A percentile compares a stretch with the other conserved stretches of the same genome.
Evolutionary conservation across 2,888 invertebrate species (phyloP).

Genomic region (Melinopterus prodromus): DNA sequence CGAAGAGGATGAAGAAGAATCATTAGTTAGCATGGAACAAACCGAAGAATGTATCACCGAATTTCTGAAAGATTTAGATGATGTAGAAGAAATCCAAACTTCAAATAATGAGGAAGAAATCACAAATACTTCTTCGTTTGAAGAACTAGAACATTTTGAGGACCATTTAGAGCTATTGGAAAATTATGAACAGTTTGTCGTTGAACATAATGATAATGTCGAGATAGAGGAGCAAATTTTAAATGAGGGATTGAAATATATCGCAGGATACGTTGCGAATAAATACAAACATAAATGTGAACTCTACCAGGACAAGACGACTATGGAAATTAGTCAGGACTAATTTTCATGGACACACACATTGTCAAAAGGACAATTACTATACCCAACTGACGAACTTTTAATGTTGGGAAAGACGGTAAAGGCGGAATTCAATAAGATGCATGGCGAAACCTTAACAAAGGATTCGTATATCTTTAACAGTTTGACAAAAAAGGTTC

Average conservation of each 20-base stretch:
- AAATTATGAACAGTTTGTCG: neutral
- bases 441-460: neutral
- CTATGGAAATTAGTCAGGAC: neutral
- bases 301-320: neutral
- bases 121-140: neutral
- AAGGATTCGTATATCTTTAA: neutral
- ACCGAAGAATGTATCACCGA: neutral
- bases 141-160: neutral
- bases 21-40: neutral
- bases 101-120: neutral
- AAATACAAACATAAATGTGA: no score
- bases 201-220: neutral
- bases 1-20: neutral
- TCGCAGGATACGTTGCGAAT: neutral
- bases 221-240: neutral
- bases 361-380: slow-evolving; percentile 5
- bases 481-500: no score
- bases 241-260: no score
- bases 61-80: neutral
- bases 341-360: slow-evolving; percentile 5
- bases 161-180: neutral
- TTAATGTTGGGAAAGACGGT: neutral
- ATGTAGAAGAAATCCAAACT: neutral
- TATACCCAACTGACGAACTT: neutral
- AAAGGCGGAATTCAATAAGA: neutral